Evolutionary conservation across 2,797 vertebrate species (phyloP).

Genomic region (Mus spretus): DNA sequence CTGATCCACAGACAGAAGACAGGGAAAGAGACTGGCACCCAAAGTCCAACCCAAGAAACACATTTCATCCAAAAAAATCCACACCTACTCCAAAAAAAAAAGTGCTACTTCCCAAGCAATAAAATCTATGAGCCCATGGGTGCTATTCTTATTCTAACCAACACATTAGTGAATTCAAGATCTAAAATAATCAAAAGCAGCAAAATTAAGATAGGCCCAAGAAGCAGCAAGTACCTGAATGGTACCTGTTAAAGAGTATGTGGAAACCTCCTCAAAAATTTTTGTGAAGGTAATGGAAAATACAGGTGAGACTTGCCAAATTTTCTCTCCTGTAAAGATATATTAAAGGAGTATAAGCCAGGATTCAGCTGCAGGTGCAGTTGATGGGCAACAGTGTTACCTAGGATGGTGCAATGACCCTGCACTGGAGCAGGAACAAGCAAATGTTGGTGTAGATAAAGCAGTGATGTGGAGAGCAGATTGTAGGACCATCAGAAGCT

Average conservation of each 20-base stretch:
- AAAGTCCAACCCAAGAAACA: background rate
- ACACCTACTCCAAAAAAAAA: background rate
- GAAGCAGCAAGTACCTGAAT: background rate
- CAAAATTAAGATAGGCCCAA: background rate
- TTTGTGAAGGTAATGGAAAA: fast-evolving
- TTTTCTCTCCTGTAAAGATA: background rate
- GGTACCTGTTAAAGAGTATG: fast-evolving
- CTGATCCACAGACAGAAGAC: background rate
- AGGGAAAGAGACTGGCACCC: too few species aligned
- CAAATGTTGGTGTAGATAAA: background rate
- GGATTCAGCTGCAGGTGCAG: background rate
- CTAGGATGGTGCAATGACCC: background rate
- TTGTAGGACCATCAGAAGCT: too few species aligned
- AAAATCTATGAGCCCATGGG: background rate
- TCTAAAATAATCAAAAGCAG: background rate
- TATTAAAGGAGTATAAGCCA: background rate
- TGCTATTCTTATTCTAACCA: background rate
- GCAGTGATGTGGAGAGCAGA: too few species aligned
- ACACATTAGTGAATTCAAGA: background rate
- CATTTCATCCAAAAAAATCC: background rate
- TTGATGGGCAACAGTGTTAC: background rate
- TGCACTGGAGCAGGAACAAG: background rate
- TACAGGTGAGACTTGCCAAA: background rate
- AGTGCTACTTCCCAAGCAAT: background rate
- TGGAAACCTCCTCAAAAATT: background rate